Evolutionary conservation across 1,140 invertebrate species (phyloP).

Genomic region (Philotrypesis tridentata): DNA sequence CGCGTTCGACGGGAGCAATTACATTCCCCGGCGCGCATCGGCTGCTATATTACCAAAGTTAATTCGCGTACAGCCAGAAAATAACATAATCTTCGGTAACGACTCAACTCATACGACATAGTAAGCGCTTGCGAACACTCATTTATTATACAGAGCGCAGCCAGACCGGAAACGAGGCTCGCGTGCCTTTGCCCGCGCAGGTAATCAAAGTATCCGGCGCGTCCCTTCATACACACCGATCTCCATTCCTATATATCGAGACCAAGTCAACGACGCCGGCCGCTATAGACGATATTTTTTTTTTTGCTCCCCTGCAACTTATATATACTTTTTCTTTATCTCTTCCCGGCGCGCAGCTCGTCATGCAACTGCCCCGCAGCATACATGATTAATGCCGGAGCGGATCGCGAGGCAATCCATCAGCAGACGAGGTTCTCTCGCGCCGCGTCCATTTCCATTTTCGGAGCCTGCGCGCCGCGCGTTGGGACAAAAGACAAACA

Average conservation of each 20-base stretch:
- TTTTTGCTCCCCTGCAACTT: not conserved
- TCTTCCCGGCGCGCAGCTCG: not conserved
- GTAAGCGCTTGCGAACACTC: not conserved
- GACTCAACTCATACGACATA: no score
- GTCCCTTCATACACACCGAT: not conserved
- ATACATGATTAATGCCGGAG: conserved; percentile 49
- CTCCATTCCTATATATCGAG: not conserved
- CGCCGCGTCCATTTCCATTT: not conserved
- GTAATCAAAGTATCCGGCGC: not conserved
- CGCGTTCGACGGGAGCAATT: not conserved
- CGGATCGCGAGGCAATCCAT: conserved; percentile 42
- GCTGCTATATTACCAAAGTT: not conserved
- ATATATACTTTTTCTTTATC: not conserved
- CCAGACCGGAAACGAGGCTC: not conserved
- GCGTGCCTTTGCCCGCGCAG: not conserved
- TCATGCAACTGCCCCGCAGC: conserved; percentile 38
- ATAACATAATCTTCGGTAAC: not conserved
- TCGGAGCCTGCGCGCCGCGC: no score
- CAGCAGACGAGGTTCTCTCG: not conserved
- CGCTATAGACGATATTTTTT: not conserved
- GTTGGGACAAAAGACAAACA: not conserved
- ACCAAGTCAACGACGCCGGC: conserved; percentile 42
- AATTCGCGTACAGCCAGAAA: not conserved
- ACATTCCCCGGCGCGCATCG: not conserved
- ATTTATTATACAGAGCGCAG: not conserved